Base-by-base conservation (phyloP, 2,888 invertebrate genomes). In the Carcina quercana region DNA sequence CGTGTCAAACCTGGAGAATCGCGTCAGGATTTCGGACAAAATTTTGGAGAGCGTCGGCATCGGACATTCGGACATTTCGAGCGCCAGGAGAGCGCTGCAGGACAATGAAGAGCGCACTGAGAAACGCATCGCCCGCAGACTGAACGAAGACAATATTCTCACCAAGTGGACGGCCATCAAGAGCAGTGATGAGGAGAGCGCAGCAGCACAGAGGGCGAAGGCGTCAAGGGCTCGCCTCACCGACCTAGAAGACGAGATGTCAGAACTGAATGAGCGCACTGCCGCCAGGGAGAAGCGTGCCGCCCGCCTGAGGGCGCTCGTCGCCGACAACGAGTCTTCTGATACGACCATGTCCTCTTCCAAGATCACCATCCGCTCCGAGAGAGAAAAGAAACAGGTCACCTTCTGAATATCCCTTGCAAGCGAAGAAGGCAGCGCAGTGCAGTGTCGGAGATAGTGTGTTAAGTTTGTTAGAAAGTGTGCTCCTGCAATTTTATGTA, bases 171-270 rank as follows among this genome's bases (percentile, higher is more conserved):
- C 87, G 1, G 87, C 88, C n/a, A 34, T 90, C 8, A 86, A 85
- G 26, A 55, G 54, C 17, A 62, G 50, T 3, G 80, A 82, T 5
- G 75, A 78, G 38, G 75, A 79, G 38, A 85, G 78, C 38, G 87
- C 87, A 0, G 91, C 92, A 0, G 85, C 86, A 12, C 78, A 85
- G 26, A 69, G 93, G 28, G 92, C 91, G 1, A 87, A 86, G 47
- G 87, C 86, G 15, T 85, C 89, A 2, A 86, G 89, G 42, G 90
- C 90, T 6, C 86, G 92, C 28, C 73, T 93, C 11, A 86, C 85
- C 20, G 92, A 92, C 52, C 74, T 93, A 25, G 92, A 93, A 54
- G 88, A 88, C 29, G 93, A 93, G 66, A 91, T 92, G 89, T 86
- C 88, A 24, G 90, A 89, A 45, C 70, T 92, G 37, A 88, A 82